These are phyloP conservation scores for Amphiprion percula DNA, from an alignment of 2,113 vertebrate species.

Conservation along the genomic window DNA sequence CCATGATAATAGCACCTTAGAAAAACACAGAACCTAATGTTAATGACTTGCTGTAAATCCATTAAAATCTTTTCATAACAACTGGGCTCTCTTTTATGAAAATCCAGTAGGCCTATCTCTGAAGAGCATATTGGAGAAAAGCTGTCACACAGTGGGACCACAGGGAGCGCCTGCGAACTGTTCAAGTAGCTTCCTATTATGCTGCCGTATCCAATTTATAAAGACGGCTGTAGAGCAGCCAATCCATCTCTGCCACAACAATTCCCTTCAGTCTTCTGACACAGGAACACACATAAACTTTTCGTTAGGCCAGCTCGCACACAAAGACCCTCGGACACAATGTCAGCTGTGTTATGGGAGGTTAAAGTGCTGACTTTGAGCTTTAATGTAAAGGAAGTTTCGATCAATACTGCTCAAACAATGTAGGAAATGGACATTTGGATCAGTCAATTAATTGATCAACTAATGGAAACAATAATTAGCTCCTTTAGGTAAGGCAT, in stretches of 20 bases:
- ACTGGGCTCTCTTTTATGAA: conserved; percentile 53
- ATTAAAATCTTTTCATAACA: conserved; percentile 68
- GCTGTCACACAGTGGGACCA: conserved; percentile 58
- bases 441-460: too few species aligned
- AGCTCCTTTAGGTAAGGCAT: background rate
- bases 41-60: conserved; percentile 69
- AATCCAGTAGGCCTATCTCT: conserved; percentile 65
- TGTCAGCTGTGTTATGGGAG: conserved; percentile 5
- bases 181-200: conserved; percentile 64
- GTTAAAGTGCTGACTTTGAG: conserved; percentile 32
- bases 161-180: conserved; percentile 58
- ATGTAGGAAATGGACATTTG: too few species aligned
- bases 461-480: too few species aligned
- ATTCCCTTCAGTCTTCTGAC: conserved; percentile 57
- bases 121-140: conserved; percentile 66
- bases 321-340: background rate
- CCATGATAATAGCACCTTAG: conserved; percentile 57
- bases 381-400: conserved; percentile 16
- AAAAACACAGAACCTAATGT: conserved; percentile 54
- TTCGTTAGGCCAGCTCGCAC: conserved; percentile 20
- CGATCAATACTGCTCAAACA: conserved; percentile 6
- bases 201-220: conserved; percentile 69
- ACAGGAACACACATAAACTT: conserved; percentile 31
- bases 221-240: conserved; percentile 59
- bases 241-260: conserved; percentile 65